Base-by-base conservation (phyloP, 2,888 invertebrate genomes). In the Quadroppia sp. region DNA sequence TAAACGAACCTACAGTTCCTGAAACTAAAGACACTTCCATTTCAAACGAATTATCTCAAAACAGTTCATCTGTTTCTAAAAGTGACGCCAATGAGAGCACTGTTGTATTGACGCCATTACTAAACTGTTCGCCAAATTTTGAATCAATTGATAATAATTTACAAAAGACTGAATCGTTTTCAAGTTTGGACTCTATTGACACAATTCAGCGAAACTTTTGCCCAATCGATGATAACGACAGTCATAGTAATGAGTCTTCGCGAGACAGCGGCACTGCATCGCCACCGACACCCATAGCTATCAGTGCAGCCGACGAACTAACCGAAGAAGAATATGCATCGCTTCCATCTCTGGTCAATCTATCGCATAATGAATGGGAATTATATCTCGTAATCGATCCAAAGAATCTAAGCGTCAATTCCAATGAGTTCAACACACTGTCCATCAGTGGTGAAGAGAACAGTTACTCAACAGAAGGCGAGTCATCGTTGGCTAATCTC, bases 311-410 rank as follows among this genome's bases (percentile, higher is more conserved):
- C 56, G 56, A 56, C 23, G 56, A 56, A 25, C 23, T 56, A 25
- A 56, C 56, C 6, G 56, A 56, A 20, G 56, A 56, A 23, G 56
- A 56, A 28, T 56, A 56, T 23, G 23, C 11, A 56, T 17, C 56
- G 4, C 56, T 56, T 7, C 56, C 56, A 56, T 56, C 56, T 7
- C 56, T 56, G 1, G 56, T 56, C 4, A 56, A 56, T 56, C 28
- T 56, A n/a, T 56, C 56, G 13, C 56, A 56, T 23, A 56, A 56
- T 25, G 25, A 56, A 56, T 56, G 56, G 56, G 56, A 56, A 56
- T 13, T 56, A 2, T 56, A 25, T 56, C 23, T 56, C 6, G 28
- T 25, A 2, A 56, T 56, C 23, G 56, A 56, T 56, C 56, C 56
- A 2, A 56, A 56, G 23, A 56, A 20, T 23, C 23, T 56, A 23